Conservation (phyloP, 2,797 vertebrate genomes). For the Acridotheres tristis region DNA sequence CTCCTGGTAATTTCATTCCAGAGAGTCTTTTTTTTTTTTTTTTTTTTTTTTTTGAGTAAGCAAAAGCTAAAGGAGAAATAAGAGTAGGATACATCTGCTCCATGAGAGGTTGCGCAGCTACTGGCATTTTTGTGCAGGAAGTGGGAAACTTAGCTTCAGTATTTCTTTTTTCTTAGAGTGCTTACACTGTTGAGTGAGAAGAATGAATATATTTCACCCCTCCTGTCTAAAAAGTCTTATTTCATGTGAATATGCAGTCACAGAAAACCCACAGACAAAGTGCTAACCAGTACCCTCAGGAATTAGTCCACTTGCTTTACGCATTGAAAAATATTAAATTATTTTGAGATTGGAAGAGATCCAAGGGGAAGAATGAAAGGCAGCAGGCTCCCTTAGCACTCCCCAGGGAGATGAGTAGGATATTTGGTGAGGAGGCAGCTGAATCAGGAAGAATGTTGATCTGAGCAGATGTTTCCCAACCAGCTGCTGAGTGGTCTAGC, state of each 20-base stretch:
- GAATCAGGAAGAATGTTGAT: constrained; percentile 63
- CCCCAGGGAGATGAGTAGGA: not conserved
- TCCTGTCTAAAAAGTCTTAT: not conserved
- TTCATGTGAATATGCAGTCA: not conserved
- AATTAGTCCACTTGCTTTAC: not conserved
- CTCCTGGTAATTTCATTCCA: not conserved
- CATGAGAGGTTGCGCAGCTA: not conserved
- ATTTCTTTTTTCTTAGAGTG: not conserved
- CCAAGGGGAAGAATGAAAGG: not conserved
- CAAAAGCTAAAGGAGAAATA: not conserved
- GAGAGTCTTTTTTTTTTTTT: not conserved
- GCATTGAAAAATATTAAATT: not conserved
- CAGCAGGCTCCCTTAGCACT: not conserved
- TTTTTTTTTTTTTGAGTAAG: not conserved
- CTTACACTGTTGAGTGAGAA: not conserved
- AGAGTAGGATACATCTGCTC: not conserved
- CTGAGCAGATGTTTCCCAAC: constrained; percentile 49
- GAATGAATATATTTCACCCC: not conserved
- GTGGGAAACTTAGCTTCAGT: not conserved
- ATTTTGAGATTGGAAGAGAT: not conserved
- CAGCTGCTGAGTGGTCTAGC: constrained; percentile 54
- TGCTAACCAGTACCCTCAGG: not conserved
- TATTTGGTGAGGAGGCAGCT: constrained; percentile 29
- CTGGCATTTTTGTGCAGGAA: not conserved
- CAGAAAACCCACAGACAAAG: not conserved